phyloP scores from a whole-genome alignment of 2,888 invertebrate genomes.

The Tupiocoris notatus region DNA sequence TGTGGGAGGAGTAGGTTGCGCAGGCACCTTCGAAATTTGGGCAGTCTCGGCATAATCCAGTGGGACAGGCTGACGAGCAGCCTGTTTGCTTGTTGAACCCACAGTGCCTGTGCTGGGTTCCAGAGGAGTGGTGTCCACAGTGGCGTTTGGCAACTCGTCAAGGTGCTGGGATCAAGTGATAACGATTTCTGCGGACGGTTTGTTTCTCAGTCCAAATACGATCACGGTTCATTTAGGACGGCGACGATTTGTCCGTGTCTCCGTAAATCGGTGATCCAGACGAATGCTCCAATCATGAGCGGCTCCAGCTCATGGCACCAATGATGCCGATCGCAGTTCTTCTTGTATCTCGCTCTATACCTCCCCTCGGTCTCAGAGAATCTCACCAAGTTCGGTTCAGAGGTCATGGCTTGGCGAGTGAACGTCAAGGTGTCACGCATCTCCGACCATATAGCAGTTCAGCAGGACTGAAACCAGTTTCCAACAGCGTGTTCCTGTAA shows the following conservation, averaged over 20 bases:
- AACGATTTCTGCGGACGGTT: not conserved
- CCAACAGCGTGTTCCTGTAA: not conserved
- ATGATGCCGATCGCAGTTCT: not conserved
- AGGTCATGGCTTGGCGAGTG: not conserved
- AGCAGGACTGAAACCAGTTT: conserved; percentile 1
- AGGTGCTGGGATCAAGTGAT: not conserved
- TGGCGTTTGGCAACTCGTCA: no score
- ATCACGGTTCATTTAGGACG: not conserved
- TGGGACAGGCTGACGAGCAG: no score
- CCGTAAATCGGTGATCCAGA: not conserved
- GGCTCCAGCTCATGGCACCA: not conserved
- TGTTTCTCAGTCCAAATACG: not conserved
- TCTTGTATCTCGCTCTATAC: not conserved
- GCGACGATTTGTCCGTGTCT: not conserved
- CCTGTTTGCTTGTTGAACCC: not conserved
- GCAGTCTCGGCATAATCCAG: no score
- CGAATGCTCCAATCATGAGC: not conserved
- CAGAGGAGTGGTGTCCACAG: not conserved
- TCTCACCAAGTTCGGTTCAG: not conserved
- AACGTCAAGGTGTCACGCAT: not conserved
- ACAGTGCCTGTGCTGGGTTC: not conserved
- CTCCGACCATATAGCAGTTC: not conserved
- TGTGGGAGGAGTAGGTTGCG: no score
- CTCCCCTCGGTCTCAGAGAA: not conserved
- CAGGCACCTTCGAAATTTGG: no score